Percentiles rank a stretch among this genome's conserved stretches.
Evolutionary conservation across 1,140 invertebrate genomes (phyloP).

Genomic region (Proctacanthus coquilletti): DNA sequence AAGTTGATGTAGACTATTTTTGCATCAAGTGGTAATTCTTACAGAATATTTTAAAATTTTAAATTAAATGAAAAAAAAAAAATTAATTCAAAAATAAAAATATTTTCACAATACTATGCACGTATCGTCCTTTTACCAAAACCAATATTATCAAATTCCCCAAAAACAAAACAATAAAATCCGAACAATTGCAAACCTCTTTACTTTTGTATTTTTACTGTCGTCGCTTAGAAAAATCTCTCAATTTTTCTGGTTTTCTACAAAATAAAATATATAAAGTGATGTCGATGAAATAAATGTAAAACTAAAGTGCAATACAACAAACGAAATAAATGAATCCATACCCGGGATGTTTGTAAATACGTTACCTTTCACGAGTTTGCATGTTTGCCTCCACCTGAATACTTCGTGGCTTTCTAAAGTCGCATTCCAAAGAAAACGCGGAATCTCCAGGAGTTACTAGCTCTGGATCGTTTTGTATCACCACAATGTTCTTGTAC

Average conservation of each 20-base stretch:
- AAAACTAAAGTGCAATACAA: neutral
- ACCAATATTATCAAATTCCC: too few relatives aligned
- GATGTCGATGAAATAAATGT: conserved; percentile 8
- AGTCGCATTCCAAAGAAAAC: conserved; percentile 43
- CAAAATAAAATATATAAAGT: neutral
- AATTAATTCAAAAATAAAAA: conserved; percentile 2
- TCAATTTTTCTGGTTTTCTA: conserved; percentile 30
- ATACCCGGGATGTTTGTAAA: too few relatives aligned
- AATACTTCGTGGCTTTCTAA: conserved; percentile 33
- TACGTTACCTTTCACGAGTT: conserved; percentile 26
- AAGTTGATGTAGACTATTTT: neutral
- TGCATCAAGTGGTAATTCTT: neutral
- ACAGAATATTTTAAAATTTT: neutral
- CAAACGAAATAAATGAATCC: conserved; percentile 4
- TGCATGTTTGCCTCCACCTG: conserved; percentile 35
- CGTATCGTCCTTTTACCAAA: too few relatives aligned
- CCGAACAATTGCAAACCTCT: too few relatives aligned
- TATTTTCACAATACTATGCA: conserved; percentile 13
- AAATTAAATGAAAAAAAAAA: conserved; percentile 2
- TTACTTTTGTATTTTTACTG: conserved; percentile 17
- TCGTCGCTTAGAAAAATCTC: conserved; percentile 22
- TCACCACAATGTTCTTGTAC: conserved; percentile 38
- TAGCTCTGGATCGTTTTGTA: conserved; percentile 45
- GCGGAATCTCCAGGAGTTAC: conserved; percentile 46
- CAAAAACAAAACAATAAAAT: too few relatives aligned